Base-by-base conservation (phyloP, 2,888 invertebrate genomes). In the Clostera curtula region DNA sequence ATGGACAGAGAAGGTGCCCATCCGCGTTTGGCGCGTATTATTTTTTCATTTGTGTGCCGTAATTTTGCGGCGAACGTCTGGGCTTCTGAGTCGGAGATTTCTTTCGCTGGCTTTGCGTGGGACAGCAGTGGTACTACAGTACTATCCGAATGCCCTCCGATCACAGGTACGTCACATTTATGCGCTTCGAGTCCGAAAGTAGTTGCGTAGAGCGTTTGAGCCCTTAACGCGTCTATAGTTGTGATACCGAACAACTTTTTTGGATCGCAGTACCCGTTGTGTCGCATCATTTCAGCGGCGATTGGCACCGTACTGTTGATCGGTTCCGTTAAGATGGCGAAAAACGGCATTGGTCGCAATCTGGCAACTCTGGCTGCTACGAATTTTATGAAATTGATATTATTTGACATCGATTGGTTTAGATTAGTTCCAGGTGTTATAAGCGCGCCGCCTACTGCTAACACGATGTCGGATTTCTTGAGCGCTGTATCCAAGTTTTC, bases 121-220 rank as follows among this genome's bases (percentile, higher is more conserved):
- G 93, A 93, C 31, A 93, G 83, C 9, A 95, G 72, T 0, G 95
- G 95, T 11, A 95, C 85, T 38, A 90, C 89, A 1, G 93, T 93
- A 36, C 87, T 85, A 7, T 89, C 86, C 10, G 90, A 88, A 63
- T 91, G 90, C 0, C 95, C 95, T 15, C 95, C 93, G 25, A 89
- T 80, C 0, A 95, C 90, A 0, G 95, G 95, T 5, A 93, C 89
- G 40, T 80, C 69, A 6, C 92, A 89, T 37, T 86, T 80, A 36
- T 86, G 76, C 1, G 92, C 89, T 41, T 88, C 86, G 19, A 91
- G 43, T 1, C 86, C 86, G 60, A 89, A 67, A 8, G 87, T 83
- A 38, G 88, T 84, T 2, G 93, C 90, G 18, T 90, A 89, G 52
- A 94, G 87, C n/a, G 89, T 86, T 57, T 92, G 92, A 0, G 93